Evolutionary conservation across 2,888 invertebrate genomes (phyloP).

Genomic region (Drosophila fulvimacula): DNA sequence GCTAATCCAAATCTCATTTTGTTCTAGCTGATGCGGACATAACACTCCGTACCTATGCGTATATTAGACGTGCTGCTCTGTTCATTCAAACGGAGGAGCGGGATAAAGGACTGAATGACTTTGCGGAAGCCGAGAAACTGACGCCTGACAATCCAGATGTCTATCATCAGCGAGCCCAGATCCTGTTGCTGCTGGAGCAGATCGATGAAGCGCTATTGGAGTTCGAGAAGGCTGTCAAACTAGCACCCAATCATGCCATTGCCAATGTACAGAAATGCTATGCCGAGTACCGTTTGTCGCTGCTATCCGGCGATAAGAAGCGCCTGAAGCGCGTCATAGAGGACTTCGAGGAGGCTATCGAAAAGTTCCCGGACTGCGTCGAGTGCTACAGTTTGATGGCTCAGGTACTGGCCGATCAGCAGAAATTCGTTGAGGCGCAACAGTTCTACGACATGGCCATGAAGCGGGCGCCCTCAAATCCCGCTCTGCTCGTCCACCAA

Average conservation of each 20-base stretch:
- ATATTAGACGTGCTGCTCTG: conserved; percentile 94
- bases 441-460: conserved; percentile 92
- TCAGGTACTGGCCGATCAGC: conserved; percentile 94
- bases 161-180: conserved; percentile 96
- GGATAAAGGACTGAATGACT: conserved; percentile 91
- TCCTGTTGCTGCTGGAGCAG: conserved; percentile 92
- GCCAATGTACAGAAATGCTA: conserved; percentile 96
- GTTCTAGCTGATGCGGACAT: conserved; percentile 85
- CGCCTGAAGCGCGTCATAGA: conserved; percentile 88
- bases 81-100: conserved; percentile 92
- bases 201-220: conserved; percentile 92
- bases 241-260: conserved; percentile 94
- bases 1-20: background rate
- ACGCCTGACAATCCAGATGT: conserved; percentile 94
- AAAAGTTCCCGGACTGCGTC: conserved; percentile 92
- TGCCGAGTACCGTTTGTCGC: conserved; percentile 91
- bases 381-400: conserved; percentile 96
- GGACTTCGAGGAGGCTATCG: conserved; percentile 91
- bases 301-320: conserved; percentile 87
- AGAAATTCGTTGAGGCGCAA: conserved; percentile 93
- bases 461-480: conserved; percentile 93
- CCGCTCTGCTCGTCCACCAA: conserved; percentile 94
- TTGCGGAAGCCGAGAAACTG: conserved; percentile 90
- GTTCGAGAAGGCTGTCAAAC: conserved; percentile 92
- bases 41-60: conserved; percentile 91